These are phyloP conservation scores for Stigmatopora argus DNA, from an alignment of 2,113 vertebrate genomes.

Conservation along the genomic window DNA sequence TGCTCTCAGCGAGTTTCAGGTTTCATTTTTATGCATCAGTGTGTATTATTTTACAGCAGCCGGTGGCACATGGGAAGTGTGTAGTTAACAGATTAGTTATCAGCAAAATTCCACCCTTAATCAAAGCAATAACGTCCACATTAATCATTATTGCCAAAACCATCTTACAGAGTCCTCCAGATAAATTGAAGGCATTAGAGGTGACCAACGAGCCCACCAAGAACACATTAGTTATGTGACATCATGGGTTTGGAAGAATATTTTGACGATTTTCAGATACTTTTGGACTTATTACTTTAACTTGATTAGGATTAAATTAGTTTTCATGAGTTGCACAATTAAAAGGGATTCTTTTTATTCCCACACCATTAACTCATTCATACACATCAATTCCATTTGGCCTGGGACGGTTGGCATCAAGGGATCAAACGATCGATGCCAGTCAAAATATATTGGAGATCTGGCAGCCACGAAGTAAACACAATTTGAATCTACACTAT, in stretches of 20 bases:
- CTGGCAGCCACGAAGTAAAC: no score
- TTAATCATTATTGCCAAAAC: conserved; percentile 34
- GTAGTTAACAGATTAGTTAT: conserved; percentile 55
- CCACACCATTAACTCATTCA: no score
- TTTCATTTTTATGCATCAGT: conserved; percentile 55
- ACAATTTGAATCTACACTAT: no score
- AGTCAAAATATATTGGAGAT: no score
- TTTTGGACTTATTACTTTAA: conserved; percentile 33
- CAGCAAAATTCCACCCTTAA: conserved; percentile 47
- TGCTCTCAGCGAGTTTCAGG: conserved; percentile 63
- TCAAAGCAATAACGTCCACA: conserved; percentile 32
- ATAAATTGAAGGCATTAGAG: conserved; percentile 8
- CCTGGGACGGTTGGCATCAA: no score
- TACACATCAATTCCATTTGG: no score
- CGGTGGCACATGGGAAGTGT: conserved; percentile 38
- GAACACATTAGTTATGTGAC: conserved; percentile 40
- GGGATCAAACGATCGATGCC: no score
- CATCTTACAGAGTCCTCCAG: conserved; percentile 1
- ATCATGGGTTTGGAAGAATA: conserved; percentile 33
- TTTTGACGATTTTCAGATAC: conserved; percentile 16
- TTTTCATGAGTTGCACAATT: background rate
- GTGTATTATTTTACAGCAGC: conserved; percentile 34
- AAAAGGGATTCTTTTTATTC: background rate
- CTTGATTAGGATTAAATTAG: conserved; percentile 4
- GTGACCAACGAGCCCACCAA: conserved; percentile 14